Conservation (phyloP, 1,140 invertebrate genomes). For the Cryptotermes secundus region DNA sequence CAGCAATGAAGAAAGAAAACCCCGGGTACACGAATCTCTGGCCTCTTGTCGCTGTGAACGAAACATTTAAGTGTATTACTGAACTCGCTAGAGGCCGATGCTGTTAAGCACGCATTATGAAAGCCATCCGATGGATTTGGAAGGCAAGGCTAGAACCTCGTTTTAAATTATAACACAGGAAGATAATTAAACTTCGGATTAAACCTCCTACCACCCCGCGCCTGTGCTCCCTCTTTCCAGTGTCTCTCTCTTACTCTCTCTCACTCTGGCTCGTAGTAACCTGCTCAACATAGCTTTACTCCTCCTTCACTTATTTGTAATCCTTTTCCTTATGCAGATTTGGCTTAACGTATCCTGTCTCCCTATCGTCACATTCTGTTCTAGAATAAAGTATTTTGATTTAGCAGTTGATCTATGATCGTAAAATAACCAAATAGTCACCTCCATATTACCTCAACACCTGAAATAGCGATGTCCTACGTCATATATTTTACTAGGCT, state of each 20-base stretch:
- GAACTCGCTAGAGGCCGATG: background rate
- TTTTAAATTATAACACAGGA: slow-evolving; percentile 33
- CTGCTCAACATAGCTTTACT: background rate
- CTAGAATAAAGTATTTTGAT: too few relatives aligned
- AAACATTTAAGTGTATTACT: background rate
- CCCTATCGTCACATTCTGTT: too few relatives aligned
- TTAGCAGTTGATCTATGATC: too few relatives aligned
- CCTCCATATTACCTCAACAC: too few relatives aligned
- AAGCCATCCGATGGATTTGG: background rate
- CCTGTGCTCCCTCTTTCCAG: background rate
- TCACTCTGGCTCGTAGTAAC: background rate
- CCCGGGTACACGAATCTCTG: too few relatives aligned
- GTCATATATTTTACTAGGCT: too few relatives aligned
- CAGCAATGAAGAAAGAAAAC: too few relatives aligned
- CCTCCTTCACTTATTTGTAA: background rate
- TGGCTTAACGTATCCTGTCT: background rate
- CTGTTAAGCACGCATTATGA: slow-evolving; percentile 31
- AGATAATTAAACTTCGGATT: slow-evolving; percentile 34
- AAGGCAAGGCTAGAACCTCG: slow-evolving; percentile 26
- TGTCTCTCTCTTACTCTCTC: background rate
- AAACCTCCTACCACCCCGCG: slow-evolving; percentile 21
- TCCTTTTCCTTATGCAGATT: too few relatives aligned
- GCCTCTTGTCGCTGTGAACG: background rate
- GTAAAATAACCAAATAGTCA: too few relatives aligned
- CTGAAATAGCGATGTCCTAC: too few relatives aligned